A percentile compares a stretch with the other conserved stretches of the same genome.
phyloP scores from a whole-genome alignment of 2,888 invertebrate species.

The Horisme vitalbata region DNA sequence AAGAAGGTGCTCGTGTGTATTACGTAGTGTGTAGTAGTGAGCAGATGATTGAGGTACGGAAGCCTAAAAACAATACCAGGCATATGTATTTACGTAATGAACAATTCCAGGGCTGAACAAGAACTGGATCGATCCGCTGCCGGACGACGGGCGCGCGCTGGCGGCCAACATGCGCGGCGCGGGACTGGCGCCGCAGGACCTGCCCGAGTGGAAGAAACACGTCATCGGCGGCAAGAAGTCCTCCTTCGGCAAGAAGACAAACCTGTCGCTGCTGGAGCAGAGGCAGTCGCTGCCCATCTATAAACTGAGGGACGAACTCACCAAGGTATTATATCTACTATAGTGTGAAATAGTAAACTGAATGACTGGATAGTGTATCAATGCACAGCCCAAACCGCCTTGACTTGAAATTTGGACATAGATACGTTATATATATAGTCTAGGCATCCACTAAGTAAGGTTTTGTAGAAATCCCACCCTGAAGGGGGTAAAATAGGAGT shows the following conservation, averaged over 20 bases:
- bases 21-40: too few species aligned
- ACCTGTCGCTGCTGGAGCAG: constrained; percentile 96
- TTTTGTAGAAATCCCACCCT: too few species aligned
- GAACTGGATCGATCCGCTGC: constrained; percentile 98
- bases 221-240: constrained; percentile 99
- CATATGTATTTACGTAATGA: not conserved
- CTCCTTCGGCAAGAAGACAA: constrained; percentile 98
- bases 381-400: too few species aligned
- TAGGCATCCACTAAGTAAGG: too few species aligned
- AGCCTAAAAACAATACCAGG: too few species aligned
- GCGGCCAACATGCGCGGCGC: constrained; percentile 93
- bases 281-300: constrained; percentile 98
- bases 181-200: constrained; percentile 92
- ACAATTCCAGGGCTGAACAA: constrained; percentile 84
- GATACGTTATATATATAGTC: too few species aligned
- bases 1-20: too few species aligned
- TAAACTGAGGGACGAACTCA: constrained; percentile 95
- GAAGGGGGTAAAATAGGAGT: too few species aligned
- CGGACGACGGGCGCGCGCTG: constrained; percentile 89
- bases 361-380: too few species aligned
- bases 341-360: too few species aligned
- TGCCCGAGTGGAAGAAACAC: constrained; percentile 99
- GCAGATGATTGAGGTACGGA: too few species aligned
- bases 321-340: constrained; percentile 92
- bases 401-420: too few species aligned